A percentile compares a stretch with the other conserved stretches of the same genome.
Conservation (phyloP, 2,888 invertebrate genomes). For the Lysandra coridon region DNA sequence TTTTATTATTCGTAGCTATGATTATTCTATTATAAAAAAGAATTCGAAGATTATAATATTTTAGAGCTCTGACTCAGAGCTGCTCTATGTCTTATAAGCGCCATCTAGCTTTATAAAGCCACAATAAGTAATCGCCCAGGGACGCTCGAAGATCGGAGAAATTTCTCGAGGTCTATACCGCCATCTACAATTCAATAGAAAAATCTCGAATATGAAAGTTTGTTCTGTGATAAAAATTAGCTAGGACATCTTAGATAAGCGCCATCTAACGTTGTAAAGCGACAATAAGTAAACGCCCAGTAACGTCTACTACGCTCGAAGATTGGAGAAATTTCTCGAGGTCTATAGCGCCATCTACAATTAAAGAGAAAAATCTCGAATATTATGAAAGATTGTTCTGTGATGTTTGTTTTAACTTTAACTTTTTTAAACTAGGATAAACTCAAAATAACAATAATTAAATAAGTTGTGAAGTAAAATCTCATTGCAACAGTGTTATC, state of each 20-base stretch:
- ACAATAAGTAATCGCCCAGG: not conserved
- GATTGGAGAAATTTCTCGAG: constrained; percentile 16
- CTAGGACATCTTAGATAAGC: not conserved
- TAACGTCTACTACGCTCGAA: not conserved
- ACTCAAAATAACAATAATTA: not conserved
- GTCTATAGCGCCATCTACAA: constrained; percentile 57
- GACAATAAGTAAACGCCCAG: not conserved
- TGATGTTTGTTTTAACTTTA: not conserved
- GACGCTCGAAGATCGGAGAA: not conserved
- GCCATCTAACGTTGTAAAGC: constrained; percentile 5
- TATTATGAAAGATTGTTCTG: not conserved
- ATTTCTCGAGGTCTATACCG: constrained; percentile 41
- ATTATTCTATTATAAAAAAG: too few relatives aligned
- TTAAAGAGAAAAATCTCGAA: constrained; percentile 48
- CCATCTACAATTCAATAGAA: constrained; percentile 61
- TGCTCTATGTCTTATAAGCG: not conserved
- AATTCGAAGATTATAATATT: constrained; percentile 38
- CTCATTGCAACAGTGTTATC: not conserved
- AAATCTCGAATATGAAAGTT: constrained; percentile 27
- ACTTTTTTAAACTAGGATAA: not conserved
- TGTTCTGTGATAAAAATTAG: not conserved
- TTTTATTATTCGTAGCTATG: not conserved
- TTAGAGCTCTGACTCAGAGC: constrained; percentile 41
- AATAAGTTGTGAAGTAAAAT: not conserved
- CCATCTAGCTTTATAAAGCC: not conserved